Evolutionary conservation across 2,113 vertebrate species (phyloP).

Genomic region (Siniperca chuatsi): DNA sequence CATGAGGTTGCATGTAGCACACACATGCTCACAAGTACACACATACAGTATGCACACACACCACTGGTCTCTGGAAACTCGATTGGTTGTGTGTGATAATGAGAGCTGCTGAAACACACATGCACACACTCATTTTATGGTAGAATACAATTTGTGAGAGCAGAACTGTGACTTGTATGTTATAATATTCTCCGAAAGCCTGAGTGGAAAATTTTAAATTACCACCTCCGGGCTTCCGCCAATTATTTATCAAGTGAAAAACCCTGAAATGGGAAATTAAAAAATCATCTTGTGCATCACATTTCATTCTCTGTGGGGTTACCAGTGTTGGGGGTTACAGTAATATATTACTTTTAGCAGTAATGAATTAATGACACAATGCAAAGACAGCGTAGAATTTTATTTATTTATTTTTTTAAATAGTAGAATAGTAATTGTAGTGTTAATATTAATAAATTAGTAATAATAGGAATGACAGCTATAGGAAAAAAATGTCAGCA

Average conservation of each 20-base stretch:
- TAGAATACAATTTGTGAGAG: conserved; percentile 36
- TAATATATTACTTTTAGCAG: too few relatives aligned
- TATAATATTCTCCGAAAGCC: conserved; percentile 1
- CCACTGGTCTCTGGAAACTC: conserved; percentile 32
- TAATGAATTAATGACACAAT: too few relatives aligned
- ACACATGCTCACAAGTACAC: not conserved
- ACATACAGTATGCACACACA: conserved; percentile 3
- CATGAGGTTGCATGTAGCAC: conserved; percentile 46
- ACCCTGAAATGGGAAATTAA: conserved; percentile 30
- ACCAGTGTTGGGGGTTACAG: not conserved
- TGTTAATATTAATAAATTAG: too few relatives aligned
- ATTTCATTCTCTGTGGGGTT: conserved; percentile 13
- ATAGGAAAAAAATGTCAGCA: too few relatives aligned
- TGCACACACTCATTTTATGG: conserved; percentile 14
- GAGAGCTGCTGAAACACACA: conserved; percentile 13
- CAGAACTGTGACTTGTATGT: conserved; percentile 12
- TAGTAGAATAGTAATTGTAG: too few relatives aligned
- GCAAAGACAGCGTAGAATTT: too few relatives aligned
- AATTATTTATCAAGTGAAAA: conserved; percentile 34
- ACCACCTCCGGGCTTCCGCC: conserved; percentile 4
- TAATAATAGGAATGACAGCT: too few relatives aligned
- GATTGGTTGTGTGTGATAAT: conserved; percentile 25
- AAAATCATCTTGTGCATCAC: conserved; percentile 22
- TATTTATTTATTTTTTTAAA: too few relatives aligned
- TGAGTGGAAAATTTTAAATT: conserved; percentile 38